These are phyloP conservation scores for Diprion similis DNA, from an alignment of 1,140 invertebrate genomes.

Conservation along the genomic window DNA sequence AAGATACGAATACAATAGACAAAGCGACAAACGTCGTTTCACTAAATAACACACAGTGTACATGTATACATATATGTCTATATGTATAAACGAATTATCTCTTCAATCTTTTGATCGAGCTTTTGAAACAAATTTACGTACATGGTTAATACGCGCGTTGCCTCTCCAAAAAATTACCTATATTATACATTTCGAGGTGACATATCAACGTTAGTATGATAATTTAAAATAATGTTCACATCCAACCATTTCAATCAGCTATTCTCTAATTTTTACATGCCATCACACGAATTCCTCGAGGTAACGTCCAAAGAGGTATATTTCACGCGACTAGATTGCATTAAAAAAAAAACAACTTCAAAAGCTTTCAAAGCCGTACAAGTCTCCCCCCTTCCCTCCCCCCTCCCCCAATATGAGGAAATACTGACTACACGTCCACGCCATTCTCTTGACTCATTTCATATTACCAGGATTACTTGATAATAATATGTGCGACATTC, in stretches of 20 bases:
- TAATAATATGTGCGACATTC: constrained; percentile 3
- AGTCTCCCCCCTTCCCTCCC: constrained; percentile 11
- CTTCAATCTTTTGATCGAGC: neutral
- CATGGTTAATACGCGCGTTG: too few relatives aligned
- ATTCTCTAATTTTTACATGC: neutral
- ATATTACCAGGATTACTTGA: neutral
- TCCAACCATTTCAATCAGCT: neutral
- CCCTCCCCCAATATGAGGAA: constrained; percentile 24
- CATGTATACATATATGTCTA: constrained; percentile 16
- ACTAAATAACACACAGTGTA: neutral
- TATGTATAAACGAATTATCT: constrained; percentile 9
- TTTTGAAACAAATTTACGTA: too few relatives aligned
- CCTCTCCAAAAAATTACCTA: too few relatives aligned
- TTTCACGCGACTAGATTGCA: neutral
- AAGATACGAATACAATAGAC: constrained; percentile 20
- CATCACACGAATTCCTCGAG: neutral
- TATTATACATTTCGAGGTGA: too few relatives aligned
- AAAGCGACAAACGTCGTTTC: constrained; percentile 6
- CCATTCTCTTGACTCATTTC: constrained; percentile 16
- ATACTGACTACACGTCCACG: constrained; percentile 20
- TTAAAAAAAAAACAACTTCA: neutral
- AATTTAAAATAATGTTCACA: too few relatives aligned
- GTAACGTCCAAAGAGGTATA: neutral
- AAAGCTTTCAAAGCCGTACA: neutral
- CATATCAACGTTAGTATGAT: too few relatives aligned